Evolutionary conservation across 2,113 vertebrate species (phyloP).

Genomic region (Tilapia sparmanii): DNA sequence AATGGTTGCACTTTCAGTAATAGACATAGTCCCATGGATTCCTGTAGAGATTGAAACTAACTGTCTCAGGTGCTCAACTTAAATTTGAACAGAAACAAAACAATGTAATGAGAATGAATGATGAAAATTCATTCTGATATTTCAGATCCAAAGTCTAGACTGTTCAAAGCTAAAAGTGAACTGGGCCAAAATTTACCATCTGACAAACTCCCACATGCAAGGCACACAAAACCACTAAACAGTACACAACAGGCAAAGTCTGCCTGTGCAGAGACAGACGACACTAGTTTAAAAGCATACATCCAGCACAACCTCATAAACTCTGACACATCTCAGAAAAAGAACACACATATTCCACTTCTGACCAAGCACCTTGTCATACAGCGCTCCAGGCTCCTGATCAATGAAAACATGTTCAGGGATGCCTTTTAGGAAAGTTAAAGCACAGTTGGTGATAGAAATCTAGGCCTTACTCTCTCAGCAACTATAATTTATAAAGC

Average conservation of each 20-base stretch:
- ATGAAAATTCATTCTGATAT: not conserved
- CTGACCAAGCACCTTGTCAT: not conserved
- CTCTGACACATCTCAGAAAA: not conserved
- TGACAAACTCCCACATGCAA: not conserved
- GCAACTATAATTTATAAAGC: conserved; percentile 31
- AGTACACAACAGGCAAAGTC: not conserved
- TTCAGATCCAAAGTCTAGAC: not conserved
- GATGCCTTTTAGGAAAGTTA: conserved; percentile 29
- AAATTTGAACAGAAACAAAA: not conserved
- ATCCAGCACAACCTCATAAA: not conserved
- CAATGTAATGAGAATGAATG: not conserved
- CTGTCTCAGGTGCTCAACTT: not conserved
- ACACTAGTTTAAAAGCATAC: not conserved
- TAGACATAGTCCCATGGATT: not conserved
- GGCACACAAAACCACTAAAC: not conserved
- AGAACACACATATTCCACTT: not conserved
- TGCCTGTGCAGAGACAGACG: not conserved
- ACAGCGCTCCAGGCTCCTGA: conserved; percentile 33
- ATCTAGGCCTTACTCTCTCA: conserved; percentile 12
- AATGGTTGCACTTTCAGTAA: not conserved
- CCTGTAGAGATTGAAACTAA: not conserved
- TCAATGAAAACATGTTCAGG: conserved; percentile 36
- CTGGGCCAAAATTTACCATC: not conserved
- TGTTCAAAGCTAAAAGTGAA: not conserved
- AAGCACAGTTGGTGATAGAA: conserved; percentile 8